These are phyloP conservation scores for Forbesichthys agassizii DNA, from an alignment of 2,113 vertebrate species.

Conservation along the genomic window DNA sequence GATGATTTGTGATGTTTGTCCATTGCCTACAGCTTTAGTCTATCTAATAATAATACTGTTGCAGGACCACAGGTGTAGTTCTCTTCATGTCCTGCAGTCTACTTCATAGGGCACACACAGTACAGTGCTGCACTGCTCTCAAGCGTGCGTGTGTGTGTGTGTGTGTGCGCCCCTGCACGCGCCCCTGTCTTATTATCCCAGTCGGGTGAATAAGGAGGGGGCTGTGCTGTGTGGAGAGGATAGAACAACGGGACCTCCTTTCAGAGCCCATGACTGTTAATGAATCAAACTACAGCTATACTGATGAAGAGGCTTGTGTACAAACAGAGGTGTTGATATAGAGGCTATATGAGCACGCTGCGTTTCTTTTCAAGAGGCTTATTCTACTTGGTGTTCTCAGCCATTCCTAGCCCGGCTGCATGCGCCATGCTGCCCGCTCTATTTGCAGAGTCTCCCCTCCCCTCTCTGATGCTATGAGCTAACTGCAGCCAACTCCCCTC, in stretches of 20 bases:
- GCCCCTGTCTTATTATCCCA: constrained; percentile 41
- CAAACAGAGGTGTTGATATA: constrained; percentile 1
- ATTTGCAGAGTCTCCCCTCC: constrained; percentile 68
- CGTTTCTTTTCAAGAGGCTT: constrained; percentile 44
- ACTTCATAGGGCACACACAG: constrained; percentile 15
- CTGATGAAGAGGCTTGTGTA: no score
- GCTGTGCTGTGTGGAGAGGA: constrained; percentile 50
- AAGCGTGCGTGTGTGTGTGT: not conserved
- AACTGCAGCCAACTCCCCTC: constrained; percentile 66
- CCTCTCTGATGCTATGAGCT: constrained; percentile 68
- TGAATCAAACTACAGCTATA: constrained; percentile 53
- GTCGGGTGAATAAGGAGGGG: constrained; percentile 46
- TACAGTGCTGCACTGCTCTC: constrained; percentile 22
- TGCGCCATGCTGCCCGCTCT: constrained; percentile 47
- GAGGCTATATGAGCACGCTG: constrained; percentile 9
- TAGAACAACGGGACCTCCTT: constrained; percentile 58
- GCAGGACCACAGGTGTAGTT: constrained; percentile 20
- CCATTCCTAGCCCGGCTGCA: constrained; percentile 28
- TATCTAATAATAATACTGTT: not conserved
- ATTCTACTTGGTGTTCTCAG: constrained; percentile 48
- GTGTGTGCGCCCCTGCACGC: not conserved
- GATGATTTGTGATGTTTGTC: no score
- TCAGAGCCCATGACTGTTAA: constrained; percentile 45
- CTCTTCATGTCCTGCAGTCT: constrained; percentile 21
- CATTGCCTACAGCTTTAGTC: no score